phyloP scores from a whole-genome alignment of 2,888 invertebrate genomes.

The Rhorus exstirpatorius region DNA sequence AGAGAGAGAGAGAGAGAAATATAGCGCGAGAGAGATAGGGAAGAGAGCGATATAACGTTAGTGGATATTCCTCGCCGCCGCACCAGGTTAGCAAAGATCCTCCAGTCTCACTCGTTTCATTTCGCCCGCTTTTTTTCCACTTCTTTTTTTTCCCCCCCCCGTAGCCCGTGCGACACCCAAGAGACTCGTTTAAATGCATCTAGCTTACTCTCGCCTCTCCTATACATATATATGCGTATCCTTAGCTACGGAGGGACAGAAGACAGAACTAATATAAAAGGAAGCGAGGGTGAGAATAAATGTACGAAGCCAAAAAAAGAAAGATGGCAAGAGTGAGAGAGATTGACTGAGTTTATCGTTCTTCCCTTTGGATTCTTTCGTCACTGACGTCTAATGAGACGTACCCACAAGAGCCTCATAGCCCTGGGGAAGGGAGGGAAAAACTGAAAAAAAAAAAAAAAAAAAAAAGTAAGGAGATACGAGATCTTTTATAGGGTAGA shows the following conservation, averaged over 20 bases:
- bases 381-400: slow-evolving; percentile 66
- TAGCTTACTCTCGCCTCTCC: slow-evolving; percentile 43
- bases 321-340: slow-evolving; percentile 1
- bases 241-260: slow-evolving; percentile 2
- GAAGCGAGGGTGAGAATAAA: background rate
- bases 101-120: slow-evolving; percentile 9
- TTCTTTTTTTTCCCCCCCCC: background rate
- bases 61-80: background rate
- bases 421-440: too few relatives aligned
- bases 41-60: background rate
- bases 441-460: slow-evolving; percentile 4
- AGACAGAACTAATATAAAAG: background rate
- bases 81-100: slow-evolving; percentile 20
- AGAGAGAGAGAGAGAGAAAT: slow-evolving; percentile 9
- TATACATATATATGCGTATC: slow-evolving; percentile 26
- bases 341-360: background rate
- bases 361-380: slow-evolving; percentile 24
- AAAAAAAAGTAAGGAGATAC: background rate
- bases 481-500: too few relatives aligned
- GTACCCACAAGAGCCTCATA: slow-evolving; percentile 53
- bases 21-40: background rate
- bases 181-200: slow-evolving; percentile 69
- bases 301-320: slow-evolving; percentile 10
- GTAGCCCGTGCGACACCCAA: slow-evolving; percentile 48
- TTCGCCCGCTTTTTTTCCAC: background rate